phyloP scores from a whole-genome alignment of 2,888 invertebrate genomes.

The Mylabris sibirica region DNA sequence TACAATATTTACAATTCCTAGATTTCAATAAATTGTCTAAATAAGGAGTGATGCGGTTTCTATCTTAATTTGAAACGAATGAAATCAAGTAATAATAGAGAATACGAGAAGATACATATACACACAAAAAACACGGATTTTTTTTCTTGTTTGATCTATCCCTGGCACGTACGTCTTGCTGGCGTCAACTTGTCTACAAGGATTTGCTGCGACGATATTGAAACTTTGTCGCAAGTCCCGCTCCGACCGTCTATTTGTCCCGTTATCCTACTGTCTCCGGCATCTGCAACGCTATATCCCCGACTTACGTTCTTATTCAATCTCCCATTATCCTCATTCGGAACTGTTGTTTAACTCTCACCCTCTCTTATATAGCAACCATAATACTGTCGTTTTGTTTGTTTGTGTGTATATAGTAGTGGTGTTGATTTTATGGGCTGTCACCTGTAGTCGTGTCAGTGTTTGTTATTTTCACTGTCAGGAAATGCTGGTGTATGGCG shows the following conservation, averaged over 20 bases:
- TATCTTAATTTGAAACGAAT: not conserved
- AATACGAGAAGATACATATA: too few relatives aligned
- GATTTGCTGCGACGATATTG: conserved; percentile 34
- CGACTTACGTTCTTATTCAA: conserved; percentile 56
- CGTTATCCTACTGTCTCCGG: conserved; percentile 48
- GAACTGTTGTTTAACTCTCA: conserved; percentile 20
- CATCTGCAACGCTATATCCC: conserved; percentile 39
- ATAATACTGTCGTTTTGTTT: not conserved
- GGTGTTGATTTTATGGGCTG: conserved; percentile 56
- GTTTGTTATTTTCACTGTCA: conserved; percentile 49
- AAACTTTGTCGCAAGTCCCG: conserved; percentile 36
- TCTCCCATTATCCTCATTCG: conserved; percentile 57
- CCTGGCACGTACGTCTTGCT: conserved; percentile 1
- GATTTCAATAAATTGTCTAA: not conserved
- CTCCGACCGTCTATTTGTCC: conserved; percentile 50
- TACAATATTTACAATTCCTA: not conserved
- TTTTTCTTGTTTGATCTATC: not conserved
- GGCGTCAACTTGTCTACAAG: conserved; percentile 32
- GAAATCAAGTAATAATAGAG: not conserved
- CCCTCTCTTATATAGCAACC: conserved; percentile 1
- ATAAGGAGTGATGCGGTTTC: not conserved
- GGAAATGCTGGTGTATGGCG: conserved; percentile 23
- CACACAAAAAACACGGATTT: not conserved
- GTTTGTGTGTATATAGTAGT: not conserved
- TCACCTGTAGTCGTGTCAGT: conserved; percentile 55